Evolutionary conservation across 2,888 invertebrate genomes (phyloP).

Genomic region (Eulithis testata): DNA sequence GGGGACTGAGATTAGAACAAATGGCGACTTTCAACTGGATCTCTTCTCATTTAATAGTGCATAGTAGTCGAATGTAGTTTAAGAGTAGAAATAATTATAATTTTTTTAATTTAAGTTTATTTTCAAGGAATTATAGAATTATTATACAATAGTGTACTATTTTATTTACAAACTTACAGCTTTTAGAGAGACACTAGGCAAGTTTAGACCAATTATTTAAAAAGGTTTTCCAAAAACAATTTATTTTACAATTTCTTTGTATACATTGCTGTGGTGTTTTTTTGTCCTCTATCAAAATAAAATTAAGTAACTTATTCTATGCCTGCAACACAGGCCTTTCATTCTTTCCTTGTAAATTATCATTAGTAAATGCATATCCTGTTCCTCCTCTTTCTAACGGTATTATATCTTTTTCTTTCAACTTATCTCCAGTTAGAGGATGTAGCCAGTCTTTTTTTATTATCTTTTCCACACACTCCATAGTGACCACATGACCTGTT

Average conservation of each 20-base stretch:
- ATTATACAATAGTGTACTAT: conserved; percentile 38
- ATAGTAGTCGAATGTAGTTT: conserved; percentile 45
- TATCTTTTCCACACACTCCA: conserved; percentile 98
- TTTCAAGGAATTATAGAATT: conserved; percentile 48
- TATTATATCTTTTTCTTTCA: conserved; percentile 96
- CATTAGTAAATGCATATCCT: conserved; percentile 95
- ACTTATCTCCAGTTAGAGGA: conserved; percentile 93
- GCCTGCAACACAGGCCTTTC: conserved; percentile 93
- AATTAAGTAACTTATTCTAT: conserved; percentile 59
- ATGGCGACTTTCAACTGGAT: conserved; percentile 75
- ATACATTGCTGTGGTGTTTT: no score
- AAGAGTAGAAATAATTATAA: conserved; percentile 42
- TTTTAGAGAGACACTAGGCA: conserved; percentile 6
- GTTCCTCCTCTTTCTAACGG: conserved; percentile 97
- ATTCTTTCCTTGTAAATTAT: conserved; percentile 92
- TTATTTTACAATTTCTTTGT: no score
- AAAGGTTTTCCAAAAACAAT: background rate
- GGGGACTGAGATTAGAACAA: conserved; percentile 74
- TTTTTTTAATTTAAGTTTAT: conserved; percentile 42
- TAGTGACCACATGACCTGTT: conserved; percentile 97
- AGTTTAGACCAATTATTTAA: background rate
- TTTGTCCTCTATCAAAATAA: no score
- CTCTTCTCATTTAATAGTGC: conserved; percentile 74
- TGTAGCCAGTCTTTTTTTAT: conserved; percentile 98
- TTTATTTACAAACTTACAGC: conserved; percentile 27